Conservation (phyloP, 2,797 vertebrate genomes). For the Melanotaenia trifasciata region DNA sequence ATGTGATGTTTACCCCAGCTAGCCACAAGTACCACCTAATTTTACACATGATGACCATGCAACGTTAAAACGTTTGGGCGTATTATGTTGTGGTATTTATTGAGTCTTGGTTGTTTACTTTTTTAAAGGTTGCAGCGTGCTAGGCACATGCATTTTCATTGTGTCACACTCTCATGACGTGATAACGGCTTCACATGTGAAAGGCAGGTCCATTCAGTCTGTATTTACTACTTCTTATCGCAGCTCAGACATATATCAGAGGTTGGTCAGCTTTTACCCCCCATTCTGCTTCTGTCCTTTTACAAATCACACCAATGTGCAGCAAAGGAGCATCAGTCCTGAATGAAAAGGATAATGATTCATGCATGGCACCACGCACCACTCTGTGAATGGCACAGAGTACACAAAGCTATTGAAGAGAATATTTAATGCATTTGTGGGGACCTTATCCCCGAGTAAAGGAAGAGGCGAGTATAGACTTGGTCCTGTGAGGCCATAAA, state of each 20-base stretch:
- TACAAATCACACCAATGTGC: not conserved
- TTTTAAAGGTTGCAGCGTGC: not conserved
- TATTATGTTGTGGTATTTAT: not conserved
- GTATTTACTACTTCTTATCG: not conserved
- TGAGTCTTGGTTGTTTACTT: not conserved
- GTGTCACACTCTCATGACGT: not conserved
- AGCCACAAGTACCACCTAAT: no score
- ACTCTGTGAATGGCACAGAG: no score
- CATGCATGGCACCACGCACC: no score
- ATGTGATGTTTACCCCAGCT: no score
- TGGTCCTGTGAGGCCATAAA: constrained; percentile 70
- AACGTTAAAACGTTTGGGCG: not conserved
- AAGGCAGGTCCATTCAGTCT: no score
- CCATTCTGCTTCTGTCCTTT: no score
- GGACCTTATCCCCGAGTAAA: constrained; percentile 47
- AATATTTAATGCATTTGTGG: not conserved
- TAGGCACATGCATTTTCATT: not conserved
- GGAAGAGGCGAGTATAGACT: constrained; percentile 48
- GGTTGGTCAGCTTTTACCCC: not conserved
- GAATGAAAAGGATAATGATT: no score
- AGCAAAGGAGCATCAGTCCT: no score
- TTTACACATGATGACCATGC: not conserved
- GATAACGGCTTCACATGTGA: no score
- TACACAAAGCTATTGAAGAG: no score
- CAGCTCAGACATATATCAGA: not conserved